Conservation (phyloP, 2,888 invertebrate genomes). For the Hecatera dysodea region DNA sequence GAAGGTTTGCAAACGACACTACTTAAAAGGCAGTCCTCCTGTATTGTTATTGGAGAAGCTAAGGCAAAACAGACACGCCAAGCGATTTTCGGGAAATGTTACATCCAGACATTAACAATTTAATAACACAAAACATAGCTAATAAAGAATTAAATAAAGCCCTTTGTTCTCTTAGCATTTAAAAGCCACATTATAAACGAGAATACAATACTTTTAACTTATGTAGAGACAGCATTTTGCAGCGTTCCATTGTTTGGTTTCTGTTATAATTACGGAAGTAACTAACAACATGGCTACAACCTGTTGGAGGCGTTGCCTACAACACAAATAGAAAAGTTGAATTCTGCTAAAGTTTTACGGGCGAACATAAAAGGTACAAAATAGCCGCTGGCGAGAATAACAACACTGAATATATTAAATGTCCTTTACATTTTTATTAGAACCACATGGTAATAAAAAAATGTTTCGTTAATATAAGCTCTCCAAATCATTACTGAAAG, state of each 20-base stretch:
- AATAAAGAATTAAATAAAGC: conserved; percentile 32
- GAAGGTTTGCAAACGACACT: no score
- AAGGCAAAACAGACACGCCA: no score
- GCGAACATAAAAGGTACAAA: conserved; percentile 47
- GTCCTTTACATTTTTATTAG: conserved; percentile 41
- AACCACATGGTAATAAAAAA: conserved; percentile 22
- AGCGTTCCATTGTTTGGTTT: conserved; percentile 61
- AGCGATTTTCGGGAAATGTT: conserved; percentile 2
- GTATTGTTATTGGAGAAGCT: no score
- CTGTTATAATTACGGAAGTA: conserved; percentile 65
- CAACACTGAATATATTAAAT: conserved; percentile 43
- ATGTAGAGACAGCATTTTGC: conserved; percentile 58
- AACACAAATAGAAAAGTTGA: conserved; percentile 60
- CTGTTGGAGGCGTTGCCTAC: conserved; percentile 58
- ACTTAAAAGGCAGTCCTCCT: no score
- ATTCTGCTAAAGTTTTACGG: conserved; percentile 50
- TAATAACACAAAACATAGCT: conserved; percentile 6
- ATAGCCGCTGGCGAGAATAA: conserved; percentile 47
- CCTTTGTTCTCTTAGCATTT: conserved; percentile 52
- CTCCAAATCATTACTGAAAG: conserved; percentile 41
- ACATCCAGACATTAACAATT: neutral
- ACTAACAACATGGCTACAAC: conserved; percentile 65
- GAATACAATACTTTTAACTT: conserved; percentile 54
- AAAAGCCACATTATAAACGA: conserved; percentile 53
- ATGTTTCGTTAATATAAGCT: conserved; percentile 32